A percentile compares a stretch with the other conserved stretches of the same genome.
Evolutionary conservation across 2,888 invertebrate species (phyloP).

Genomic region (Cephonodes hylas): DNA sequence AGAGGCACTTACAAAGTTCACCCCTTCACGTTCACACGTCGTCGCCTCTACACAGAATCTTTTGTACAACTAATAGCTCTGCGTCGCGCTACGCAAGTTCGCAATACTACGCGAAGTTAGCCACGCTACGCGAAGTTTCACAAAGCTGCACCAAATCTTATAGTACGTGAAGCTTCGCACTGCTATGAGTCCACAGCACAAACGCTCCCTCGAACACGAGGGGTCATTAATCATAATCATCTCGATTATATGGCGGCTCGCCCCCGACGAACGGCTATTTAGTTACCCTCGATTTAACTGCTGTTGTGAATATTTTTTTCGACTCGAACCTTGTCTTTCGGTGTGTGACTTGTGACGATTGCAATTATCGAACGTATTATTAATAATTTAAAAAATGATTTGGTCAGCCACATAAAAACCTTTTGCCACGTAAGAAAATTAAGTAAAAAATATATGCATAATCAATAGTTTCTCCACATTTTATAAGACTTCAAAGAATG

Average conservation of each 20-base stretch:
- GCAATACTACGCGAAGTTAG: background rate
- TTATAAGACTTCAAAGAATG: too few species aligned
- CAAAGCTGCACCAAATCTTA: too few species aligned
- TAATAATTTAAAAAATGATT: background rate
- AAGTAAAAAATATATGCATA: too few species aligned
- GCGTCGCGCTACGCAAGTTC: background rate
- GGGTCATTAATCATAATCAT: constrained; percentile 76
- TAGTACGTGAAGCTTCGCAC: background rate
- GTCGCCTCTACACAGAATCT: background rate
- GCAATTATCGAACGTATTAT: background rate
- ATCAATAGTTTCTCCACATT: too few species aligned
- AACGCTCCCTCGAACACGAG: constrained; percentile 6
- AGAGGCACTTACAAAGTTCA: background rate
- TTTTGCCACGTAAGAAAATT: too few species aligned
- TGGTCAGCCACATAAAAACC: too few species aligned
- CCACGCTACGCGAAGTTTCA: background rate
- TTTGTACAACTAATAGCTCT: background rate
- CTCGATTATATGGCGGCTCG: constrained; percentile 73
- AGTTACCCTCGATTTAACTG: constrained; percentile 78
- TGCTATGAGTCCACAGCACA: background rate
- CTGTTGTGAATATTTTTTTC: constrained; percentile 69
- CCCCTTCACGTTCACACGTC: background rate
- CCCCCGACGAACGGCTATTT: constrained; percentile 61
- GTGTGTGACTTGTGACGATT: constrained; percentile 23
- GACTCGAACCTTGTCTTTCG: constrained; percentile 59